phyloP scores from a whole-genome alignment of 2,888 invertebrate species.

The Drosophila conformis region DNA sequence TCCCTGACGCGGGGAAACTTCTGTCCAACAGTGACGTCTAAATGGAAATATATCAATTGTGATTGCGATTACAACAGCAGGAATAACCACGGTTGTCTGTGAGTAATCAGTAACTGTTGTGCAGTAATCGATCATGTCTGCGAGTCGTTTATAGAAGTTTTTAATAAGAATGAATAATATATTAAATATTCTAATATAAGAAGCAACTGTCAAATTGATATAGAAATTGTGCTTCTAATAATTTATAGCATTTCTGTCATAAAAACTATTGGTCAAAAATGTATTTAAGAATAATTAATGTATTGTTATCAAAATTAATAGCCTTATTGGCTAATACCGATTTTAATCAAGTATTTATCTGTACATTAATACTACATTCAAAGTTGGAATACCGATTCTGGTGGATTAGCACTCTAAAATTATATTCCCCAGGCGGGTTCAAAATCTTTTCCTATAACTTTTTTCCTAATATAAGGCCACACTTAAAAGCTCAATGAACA shows the following conservation, averaged over 20 bases:
- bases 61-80: constrained; percentile 20
- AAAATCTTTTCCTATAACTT: too few relatives aligned
- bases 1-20: too few relatives aligned
- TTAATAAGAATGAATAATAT: background rate
- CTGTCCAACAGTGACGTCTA: too few relatives aligned
- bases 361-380: too few relatives aligned
- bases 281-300: background rate
- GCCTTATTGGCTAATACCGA: background rate
- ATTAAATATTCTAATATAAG: background rate
- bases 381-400: too few relatives aligned
- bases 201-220: too few relatives aligned
- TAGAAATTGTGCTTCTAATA: too few relatives aligned
- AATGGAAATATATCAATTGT: constrained; percentile 54
- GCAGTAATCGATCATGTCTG: constrained; percentile 9
- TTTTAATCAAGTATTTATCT: background rate
- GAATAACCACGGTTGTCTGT: constrained; percentile 7
- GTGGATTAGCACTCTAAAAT: too few relatives aligned
- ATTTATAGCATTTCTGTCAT: too few relatives aligned
- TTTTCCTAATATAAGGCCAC: background rate
- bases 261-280: too few relatives aligned
- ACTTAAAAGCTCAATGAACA: background rate
- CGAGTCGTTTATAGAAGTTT: too few relatives aligned
- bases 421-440: too few relatives aligned
- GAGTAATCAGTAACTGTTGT: constrained; percentile 5
- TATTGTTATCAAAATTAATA: background rate